These are phyloP conservation scores for Asobara japonica DNA, from an alignment of 1,140 invertebrate genomes.

Conservation along the genomic window DNA sequence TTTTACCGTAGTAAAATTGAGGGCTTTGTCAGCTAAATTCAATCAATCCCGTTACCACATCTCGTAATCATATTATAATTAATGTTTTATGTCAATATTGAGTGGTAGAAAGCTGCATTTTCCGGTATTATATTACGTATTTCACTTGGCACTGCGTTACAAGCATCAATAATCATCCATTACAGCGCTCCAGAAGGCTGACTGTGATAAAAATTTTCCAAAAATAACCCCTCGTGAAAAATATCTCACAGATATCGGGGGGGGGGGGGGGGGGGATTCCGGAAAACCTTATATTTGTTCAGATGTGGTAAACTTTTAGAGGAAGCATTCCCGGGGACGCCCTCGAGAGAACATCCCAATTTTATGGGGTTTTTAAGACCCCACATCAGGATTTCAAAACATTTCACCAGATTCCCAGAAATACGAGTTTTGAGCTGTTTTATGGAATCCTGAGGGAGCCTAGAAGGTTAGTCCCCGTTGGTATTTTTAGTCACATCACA, in stretches of 20 bases:
- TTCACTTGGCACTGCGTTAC: not conserved
- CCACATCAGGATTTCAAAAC: not conserved
- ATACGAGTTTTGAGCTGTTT: not conserved
- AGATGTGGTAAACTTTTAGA: not conserved
- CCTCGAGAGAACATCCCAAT: not conserved
- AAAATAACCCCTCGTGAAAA: too few relatives aligned
- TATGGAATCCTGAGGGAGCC: not conserved
- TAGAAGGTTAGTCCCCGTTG: too few relatives aligned
- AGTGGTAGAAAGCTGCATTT: not conserved
- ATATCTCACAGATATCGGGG: not conserved
- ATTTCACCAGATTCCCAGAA: not conserved
- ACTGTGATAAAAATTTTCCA: not conserved
- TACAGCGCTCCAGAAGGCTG: not conserved
- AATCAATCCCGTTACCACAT: not conserved
- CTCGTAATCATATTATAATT: not conserved
- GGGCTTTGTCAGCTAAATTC: not conserved
- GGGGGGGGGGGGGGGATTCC: not conserved
- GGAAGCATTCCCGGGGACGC: not conserved
- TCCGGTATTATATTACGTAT: not conserved
- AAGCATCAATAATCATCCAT: not conserved
- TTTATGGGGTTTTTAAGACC: not conserved
- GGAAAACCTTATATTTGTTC: not conserved
- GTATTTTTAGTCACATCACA: too few relatives aligned
- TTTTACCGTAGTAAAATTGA: not conserved
- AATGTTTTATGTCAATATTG: conserved; percentile 4